A percentile compares a stretch with the other conserved stretches of the same genome.
Evolutionary conservation across 2,888 invertebrate species (phyloP).

Genomic region (Caenorhabditis japonica): DNA sequence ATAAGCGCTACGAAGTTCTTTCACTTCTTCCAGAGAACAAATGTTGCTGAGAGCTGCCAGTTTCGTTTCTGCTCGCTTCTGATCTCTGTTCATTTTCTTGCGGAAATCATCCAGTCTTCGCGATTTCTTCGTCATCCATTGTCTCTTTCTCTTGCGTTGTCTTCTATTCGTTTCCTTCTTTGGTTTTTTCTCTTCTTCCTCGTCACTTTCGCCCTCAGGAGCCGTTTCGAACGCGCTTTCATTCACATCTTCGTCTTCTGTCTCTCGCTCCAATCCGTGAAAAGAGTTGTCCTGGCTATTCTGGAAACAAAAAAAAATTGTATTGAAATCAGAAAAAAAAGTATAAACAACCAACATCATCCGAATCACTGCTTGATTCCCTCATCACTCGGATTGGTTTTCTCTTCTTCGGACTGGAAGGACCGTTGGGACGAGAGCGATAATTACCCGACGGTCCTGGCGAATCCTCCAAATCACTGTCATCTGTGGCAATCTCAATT

Average conservation of each 20-base stretch:
- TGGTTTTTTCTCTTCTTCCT: conserved; percentile 11
- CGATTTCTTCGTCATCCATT: conserved; percentile 29
- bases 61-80: conserved; percentile 24
- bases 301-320: conserved; percentile 10
- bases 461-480: conserved; percentile 16
- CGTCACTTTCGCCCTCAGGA: conserved; percentile 12
- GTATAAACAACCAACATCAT: conserved; percentile 6
- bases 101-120: conserved; percentile 34
- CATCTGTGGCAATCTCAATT: conserved; percentile 12
- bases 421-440: background rate
- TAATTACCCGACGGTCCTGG: conserved; percentile 29
- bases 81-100: conserved; percentile 44
- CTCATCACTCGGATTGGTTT: conserved; percentile 18
- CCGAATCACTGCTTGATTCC: conserved; percentile 38
- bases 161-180: conserved; percentile 3
- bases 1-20: conserved; percentile 23
- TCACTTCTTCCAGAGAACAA: conserved; percentile 34
- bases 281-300: conserved; percentile 12
- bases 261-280: conserved; percentile 20
- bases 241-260: conserved; percentile 41
- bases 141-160: conserved; percentile 28
- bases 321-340: background rate
- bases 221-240: conserved; percentile 18
- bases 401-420: conserved; percentile 19
- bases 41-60: conserved; percentile 11